Conservation (phyloP, 2,113 vertebrate genomes). For the Clarias gariepinus region DNA sequence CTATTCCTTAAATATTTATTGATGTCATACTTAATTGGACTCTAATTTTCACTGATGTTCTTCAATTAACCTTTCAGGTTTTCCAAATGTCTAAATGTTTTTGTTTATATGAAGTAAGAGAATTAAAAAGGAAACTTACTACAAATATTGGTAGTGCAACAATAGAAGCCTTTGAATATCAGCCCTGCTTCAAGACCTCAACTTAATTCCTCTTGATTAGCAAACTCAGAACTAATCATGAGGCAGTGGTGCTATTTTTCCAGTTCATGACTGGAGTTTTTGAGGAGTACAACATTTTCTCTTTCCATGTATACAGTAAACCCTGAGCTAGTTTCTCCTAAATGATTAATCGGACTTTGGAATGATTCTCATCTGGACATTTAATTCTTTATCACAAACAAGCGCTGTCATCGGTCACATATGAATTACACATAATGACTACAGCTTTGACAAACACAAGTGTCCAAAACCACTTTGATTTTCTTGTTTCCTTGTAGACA, state of each 20-base stretch:
- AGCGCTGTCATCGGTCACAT: constrained; percentile 16
- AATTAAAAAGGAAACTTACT: constrained; percentile 21
- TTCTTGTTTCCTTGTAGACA: constrained; percentile 37
- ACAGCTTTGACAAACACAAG: constrained; percentile 63
- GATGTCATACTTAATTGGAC: constrained; percentile 41
- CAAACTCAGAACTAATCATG: constrained; percentile 9
- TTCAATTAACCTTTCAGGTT: constrained; percentile 45
- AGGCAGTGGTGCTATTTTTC: constrained; percentile 23
- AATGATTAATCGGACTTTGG: constrained; percentile 22
- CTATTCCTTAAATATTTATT: constrained; percentile 48
- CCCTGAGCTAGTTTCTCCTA: constrained; percentile 12
- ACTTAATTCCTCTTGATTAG: constrained; percentile 33
- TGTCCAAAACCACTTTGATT: constrained; percentile 1
- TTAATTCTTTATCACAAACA: constrained; percentile 40
- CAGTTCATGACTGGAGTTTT: neutral
- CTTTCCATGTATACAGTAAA: constrained; percentile 20
- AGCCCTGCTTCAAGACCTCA: constrained; percentile 8
- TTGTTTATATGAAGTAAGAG: constrained; percentile 13
- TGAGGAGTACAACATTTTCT: neutral
- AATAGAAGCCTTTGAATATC: constrained; percentile 20
- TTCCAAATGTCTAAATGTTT: neutral
- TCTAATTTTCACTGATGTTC: constrained; percentile 37
- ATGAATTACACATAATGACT: constrained; percentile 49
- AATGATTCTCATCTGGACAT: constrained; percentile 36
- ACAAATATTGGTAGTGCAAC: neutral